Conservation (phyloP, 2,113 vertebrate genomes). For the Scatophagus argus region DNA sequence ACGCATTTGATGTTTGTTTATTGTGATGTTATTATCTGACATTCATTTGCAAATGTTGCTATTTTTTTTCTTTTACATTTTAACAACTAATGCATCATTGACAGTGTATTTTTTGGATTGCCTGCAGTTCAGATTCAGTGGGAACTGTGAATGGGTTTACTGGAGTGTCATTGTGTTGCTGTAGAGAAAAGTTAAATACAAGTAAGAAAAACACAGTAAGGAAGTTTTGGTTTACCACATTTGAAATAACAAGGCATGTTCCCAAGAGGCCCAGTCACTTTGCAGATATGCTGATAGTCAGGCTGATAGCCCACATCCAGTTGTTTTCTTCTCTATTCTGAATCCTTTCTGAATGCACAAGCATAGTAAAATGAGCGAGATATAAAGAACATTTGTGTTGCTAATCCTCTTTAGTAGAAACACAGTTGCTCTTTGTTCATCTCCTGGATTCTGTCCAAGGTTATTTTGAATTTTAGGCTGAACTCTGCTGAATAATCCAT, state of each 20-base stretch:
- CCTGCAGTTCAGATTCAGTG: constrained; percentile 1
- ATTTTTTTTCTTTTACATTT: neutral
- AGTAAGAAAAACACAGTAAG: constrained; percentile 34
- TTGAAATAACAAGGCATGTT: constrained; percentile 58
- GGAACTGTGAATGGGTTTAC: constrained; percentile 28
- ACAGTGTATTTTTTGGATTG: neutral
- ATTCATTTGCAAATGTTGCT: neutral
- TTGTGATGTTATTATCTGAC: constrained; percentile 2
- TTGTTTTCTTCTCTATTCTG: constrained; percentile 50
- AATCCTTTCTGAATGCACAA: constrained; percentile 54
- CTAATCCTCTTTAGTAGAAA: constrained; percentile 64
- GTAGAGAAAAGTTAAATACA: constrained; percentile 61
- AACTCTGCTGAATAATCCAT: constrained; percentile 69
- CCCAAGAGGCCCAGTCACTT: constrained; percentile 59
- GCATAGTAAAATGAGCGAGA: constrained; percentile 24
- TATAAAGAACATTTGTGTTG: constrained; percentile 39
- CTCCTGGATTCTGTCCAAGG: constrained; percentile 58
- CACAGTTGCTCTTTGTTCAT: constrained; percentile 39
- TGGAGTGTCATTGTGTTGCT: constrained; percentile 11
- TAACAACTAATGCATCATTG: neutral
- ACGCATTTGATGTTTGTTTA: constrained; percentile 21
- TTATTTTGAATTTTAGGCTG: constrained; percentile 57
- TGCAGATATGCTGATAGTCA: constrained; percentile 62
- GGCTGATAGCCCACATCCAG: constrained; percentile 58
- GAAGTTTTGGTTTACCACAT: constrained; percentile 44